Conservation (phyloP, 1,140 invertebrate species). For the Camponotus pennsylvanicus region DNA sequence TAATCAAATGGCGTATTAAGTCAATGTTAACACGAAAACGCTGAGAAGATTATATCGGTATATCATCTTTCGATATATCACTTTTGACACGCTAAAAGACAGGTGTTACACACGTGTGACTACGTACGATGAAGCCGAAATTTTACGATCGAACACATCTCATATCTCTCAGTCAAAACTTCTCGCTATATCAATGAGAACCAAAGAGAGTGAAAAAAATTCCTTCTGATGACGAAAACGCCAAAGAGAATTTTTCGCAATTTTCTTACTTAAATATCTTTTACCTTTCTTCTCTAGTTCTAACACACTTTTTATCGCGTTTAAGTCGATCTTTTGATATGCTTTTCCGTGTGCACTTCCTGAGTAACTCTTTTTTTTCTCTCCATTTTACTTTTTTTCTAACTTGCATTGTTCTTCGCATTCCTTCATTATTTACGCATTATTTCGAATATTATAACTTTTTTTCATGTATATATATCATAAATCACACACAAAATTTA, state of each 20-base stretch:
- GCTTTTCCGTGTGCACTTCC: conserved; percentile 10
- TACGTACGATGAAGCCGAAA: not conserved
- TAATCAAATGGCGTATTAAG: conserved; percentile 1
- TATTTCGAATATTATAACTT: not conserved
- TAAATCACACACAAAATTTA: conserved; percentile 20
- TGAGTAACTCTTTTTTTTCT: not conserved
- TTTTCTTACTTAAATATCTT: not conserved
- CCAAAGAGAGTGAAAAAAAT: conserved; percentile 33
- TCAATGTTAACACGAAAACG: conserved; percentile 24
- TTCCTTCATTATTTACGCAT: conserved; percentile 22
- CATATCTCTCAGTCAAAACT: not conserved
- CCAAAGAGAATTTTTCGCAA: not conserved
- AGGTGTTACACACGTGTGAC: not conserved
- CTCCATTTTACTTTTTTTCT: not conserved
- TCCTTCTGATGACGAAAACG: conserved; percentile 21
- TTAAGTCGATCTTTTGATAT: conserved; percentile 25
- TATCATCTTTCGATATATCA: not conserved
- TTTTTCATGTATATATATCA: not conserved
- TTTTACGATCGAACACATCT: conserved; percentile 9
- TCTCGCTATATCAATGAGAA: conserved; percentile 10
- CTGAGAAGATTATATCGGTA: conserved; percentile 1
- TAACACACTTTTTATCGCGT: conserved; percentile 47
- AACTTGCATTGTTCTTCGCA: not conserved
- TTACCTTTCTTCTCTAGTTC: not conserved
- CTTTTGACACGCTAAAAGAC: not conserved